A percentile compares a stretch with the other conserved stretches of the same genome.
phyloP scores from a whole-genome alignment of 2,113 vertebrate species.

The Scortum barcoo region DNA sequence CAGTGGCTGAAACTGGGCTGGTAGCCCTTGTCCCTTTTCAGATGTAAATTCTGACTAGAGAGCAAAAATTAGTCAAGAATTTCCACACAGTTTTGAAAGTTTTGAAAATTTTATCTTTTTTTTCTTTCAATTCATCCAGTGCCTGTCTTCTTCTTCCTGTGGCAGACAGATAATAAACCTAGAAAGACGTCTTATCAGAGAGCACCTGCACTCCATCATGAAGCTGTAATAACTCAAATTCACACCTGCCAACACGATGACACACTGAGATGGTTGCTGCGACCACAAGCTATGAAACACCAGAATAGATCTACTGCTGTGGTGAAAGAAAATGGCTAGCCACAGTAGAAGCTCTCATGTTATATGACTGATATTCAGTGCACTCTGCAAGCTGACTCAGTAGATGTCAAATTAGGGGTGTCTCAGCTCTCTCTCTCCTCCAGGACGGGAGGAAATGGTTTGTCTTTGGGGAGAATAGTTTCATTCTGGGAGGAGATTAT shows the following conservation, averaged over 20 bases:
- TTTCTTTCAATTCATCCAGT: background rate
- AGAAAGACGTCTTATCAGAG: background rate
- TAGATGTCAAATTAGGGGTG: constrained; percentile 56
- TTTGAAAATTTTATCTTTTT: background rate
- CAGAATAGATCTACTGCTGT: constrained; percentile 31
- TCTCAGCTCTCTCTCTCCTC: constrained; percentile 44
- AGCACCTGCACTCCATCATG: constrained; percentile 28
- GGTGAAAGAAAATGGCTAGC: constrained; percentile 2
- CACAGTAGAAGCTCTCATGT: constrained; percentile 22
- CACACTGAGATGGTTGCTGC: constrained; percentile 27
- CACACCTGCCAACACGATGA: constrained; percentile 33
- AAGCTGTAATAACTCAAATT: constrained; percentile 33
- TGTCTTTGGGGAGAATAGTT: constrained; percentile 30
- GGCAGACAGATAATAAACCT: constrained; percentile 24
- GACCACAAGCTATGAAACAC: constrained; percentile 28
- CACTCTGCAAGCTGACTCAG: constrained; percentile 66
- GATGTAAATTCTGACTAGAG: constrained; percentile 4
- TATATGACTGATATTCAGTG: constrained; percentile 60
- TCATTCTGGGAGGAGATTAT: constrained; percentile 29
- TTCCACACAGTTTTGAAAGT: background rate
- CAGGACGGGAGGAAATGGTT: constrained; percentile 47
- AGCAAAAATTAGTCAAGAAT: constrained; percentile 11
- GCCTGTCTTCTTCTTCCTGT: background rate
- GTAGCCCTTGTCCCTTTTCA: background rate
- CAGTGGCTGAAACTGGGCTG: constrained; percentile 32